phyloP scores from a whole-genome alignment of 2,113 vertebrate genomes.

The Dolichotis patagonum region DNA sequence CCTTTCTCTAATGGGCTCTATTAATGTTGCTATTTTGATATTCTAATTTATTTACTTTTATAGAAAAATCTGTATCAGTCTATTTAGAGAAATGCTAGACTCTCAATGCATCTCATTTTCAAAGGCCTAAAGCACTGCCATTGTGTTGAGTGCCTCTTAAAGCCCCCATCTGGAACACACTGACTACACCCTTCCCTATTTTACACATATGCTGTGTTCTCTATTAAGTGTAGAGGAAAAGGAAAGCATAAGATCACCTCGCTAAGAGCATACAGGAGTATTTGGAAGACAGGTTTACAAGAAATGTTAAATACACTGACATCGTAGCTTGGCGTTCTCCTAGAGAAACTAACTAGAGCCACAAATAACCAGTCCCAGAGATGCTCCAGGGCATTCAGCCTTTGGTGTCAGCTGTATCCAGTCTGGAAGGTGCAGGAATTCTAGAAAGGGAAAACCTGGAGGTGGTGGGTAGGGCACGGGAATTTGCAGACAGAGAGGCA shows the following conservation, averaged over 20 bases:
- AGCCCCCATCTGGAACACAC: not conserved
- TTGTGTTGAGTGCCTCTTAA: not conserved
- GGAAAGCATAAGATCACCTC: not conserved
- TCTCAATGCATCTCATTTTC: not conserved
- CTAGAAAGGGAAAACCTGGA: not conserved
- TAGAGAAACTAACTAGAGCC: not conserved
- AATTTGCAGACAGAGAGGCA: too few species aligned
- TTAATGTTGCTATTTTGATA: conserved; percentile 45
- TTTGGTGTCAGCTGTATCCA: not conserved
- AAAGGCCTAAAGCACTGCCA: not conserved
- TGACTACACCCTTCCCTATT: not conserved
- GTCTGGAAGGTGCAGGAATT: not conserved
- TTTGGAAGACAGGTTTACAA: not conserved
- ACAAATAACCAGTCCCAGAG: not conserved
- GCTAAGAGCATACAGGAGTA: not conserved
- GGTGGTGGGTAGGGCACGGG: fast-evolving
- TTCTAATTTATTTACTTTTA: conserved; percentile 73
- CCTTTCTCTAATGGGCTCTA: conserved; percentile 46
- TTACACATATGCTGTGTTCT: not conserved
- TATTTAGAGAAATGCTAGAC: not conserved
- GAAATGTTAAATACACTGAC: not conserved
- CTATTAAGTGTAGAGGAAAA: not conserved
- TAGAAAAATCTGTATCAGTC: conserved; percentile 63
- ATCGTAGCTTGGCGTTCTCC: not conserved
- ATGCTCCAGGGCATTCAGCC: not conserved